These are phyloP conservation scores for Elephas maximus DNA, from an alignment of 2,113 vertebrate species.

Conservation along the genomic window DNA sequence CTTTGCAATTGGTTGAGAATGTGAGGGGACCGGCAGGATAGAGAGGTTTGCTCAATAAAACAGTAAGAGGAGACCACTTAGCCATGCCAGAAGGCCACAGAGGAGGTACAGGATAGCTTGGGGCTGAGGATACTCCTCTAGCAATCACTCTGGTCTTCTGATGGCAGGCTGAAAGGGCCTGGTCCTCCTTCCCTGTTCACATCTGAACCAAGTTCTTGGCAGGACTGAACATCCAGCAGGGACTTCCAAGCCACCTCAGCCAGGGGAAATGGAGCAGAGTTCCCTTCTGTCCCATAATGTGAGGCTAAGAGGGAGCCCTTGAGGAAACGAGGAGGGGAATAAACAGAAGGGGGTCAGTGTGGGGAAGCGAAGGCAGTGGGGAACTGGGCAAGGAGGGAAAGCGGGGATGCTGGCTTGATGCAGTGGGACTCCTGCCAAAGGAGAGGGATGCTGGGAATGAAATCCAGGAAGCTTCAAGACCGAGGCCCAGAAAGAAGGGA, in stretches of 20 bases:
- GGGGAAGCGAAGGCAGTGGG: not conserved
- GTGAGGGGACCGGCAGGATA: not conserved
- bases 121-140: not conserved
- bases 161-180: not conserved
- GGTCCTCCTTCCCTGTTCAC: not conserved
- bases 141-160: slow-evolving; percentile 39
- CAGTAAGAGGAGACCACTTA: not conserved
- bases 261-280: not conserved
- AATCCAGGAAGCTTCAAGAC: not conserved
- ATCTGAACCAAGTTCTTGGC: not conserved
- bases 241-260: not conserved
- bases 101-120: not conserved
- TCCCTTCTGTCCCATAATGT: not conserved
- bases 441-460: not conserved
- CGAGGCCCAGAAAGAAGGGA: not conserved
- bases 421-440: not conserved
- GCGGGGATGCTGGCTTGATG: not conserved
- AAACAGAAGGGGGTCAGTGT: not conserved
- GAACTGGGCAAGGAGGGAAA: not conserved
- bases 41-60: not conserved
- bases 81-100: not conserved
- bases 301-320: not conserved
- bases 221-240: not conserved
- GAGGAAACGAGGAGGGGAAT: not conserved
- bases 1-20: not conserved